phyloP scores from a whole-genome alignment of 2,113 vertebrate genomes.

The Daubentonia madagascariensis region DNA sequence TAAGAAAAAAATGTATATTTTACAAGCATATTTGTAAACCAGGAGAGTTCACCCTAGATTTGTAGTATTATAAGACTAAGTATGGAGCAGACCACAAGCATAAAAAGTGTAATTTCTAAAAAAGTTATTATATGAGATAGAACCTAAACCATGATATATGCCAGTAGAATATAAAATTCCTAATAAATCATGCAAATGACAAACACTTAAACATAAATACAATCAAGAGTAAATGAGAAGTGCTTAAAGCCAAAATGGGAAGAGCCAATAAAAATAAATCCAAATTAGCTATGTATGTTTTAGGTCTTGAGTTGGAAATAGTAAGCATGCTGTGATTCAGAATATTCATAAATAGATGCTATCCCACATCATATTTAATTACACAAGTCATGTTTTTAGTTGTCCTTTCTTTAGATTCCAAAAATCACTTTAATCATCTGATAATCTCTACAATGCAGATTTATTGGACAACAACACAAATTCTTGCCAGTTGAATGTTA shows the following conservation, averaged over 20 bases:
- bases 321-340: neutral
- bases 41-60: neutral
- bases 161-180: neutral
- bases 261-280: neutral
- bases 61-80: neutral
- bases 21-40: neutral
- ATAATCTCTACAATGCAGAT: neutral
- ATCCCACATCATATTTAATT: neutral
- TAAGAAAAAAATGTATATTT: neutral
- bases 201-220: constrained; percentile 24
- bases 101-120: neutral
- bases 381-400: neutral
- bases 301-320: neutral
- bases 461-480: neutral
- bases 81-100: neutral
- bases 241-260: neutral
- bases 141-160: neutral
- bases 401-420: neutral
- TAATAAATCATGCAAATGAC: constrained; percentile 7
- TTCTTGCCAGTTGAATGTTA: neutral
- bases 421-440: neutral
- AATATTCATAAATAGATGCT: neutral
- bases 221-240: constrained; percentile 2
- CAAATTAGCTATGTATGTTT: neutral
- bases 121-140: neutral